Conservation (phyloP, 2,797 vertebrate species). For the Cynopterus sphinx region DNA sequence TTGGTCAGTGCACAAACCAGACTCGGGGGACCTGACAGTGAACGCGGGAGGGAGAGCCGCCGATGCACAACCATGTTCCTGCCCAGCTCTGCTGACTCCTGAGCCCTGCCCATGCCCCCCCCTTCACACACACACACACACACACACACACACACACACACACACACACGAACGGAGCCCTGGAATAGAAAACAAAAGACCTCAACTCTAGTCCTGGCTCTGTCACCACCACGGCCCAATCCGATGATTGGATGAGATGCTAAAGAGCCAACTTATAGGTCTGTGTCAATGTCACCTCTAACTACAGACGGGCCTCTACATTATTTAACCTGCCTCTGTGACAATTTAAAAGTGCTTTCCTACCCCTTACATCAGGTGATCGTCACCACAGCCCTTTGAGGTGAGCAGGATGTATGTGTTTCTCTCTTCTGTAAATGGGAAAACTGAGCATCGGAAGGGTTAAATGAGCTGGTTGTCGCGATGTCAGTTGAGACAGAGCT, state of each 20-base stretch:
- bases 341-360: background rate
- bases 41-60: background rate
- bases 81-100: background rate
- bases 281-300: too few relatives aligned
- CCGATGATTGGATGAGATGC: background rate
- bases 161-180: background rate
- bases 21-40: background rate
- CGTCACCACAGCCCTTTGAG: background rate
- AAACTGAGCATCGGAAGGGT: background rate
- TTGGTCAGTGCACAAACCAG: background rate
- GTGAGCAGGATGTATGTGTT: accelerated
- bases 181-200: background rate
- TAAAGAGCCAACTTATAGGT: too few relatives aligned
- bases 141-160: too few relatives aligned
- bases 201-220: background rate
- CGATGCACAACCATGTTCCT: accelerated
- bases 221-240: background rate
- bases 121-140: too few relatives aligned
- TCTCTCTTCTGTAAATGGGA: background rate
- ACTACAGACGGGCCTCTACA: too few relatives aligned
- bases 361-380: background rate
- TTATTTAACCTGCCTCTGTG: background rate
- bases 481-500: background rate
- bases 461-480: background rate
- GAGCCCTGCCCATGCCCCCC: too few relatives aligned